phyloP scores from a whole-genome alignment of 2,113 vertebrate genomes.

The Aegotheles bennettii region DNA sequence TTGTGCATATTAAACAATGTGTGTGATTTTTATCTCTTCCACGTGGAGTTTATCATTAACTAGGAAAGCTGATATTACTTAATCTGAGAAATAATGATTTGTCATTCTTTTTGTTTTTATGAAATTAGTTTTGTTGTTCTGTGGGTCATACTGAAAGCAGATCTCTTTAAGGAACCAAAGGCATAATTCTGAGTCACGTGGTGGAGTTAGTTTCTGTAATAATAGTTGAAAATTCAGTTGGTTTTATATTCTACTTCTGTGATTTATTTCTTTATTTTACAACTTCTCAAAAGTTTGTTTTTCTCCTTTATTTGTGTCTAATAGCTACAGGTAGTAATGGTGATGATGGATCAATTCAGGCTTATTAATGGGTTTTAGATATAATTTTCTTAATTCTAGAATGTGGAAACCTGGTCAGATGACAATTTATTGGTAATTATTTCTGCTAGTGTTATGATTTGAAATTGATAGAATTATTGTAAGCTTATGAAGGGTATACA shows the following conservation, averaged over 20 bases:
- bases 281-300: not conserved
- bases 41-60: conserved; percentile 48
- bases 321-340: not conserved
- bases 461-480: not conserved
- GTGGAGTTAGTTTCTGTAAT: not conserved
- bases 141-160: not conserved
- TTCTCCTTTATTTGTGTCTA: not conserved
- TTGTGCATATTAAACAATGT: conserved; percentile 67
- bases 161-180: not conserved
- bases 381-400: not conserved
- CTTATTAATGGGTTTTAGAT: not conserved
- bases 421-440: not conserved
- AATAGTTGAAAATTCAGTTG: not conserved
- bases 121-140: not conserved
- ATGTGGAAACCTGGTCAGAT: not conserved
- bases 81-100: conserved; percentile 54
- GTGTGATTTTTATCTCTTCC: conserved; percentile 62
- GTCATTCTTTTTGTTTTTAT: conserved; percentile 25
- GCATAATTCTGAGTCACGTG: not conserved
- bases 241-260: not conserved
- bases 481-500: not conserved
- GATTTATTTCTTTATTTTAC: not conserved
- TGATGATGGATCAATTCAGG: not conserved
- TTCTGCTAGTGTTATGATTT: not conserved
- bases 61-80: conserved; percentile 60